phyloP scores from a whole-genome alignment of 2,113 vertebrate species.

The Peromyscus leucopus region DNA sequence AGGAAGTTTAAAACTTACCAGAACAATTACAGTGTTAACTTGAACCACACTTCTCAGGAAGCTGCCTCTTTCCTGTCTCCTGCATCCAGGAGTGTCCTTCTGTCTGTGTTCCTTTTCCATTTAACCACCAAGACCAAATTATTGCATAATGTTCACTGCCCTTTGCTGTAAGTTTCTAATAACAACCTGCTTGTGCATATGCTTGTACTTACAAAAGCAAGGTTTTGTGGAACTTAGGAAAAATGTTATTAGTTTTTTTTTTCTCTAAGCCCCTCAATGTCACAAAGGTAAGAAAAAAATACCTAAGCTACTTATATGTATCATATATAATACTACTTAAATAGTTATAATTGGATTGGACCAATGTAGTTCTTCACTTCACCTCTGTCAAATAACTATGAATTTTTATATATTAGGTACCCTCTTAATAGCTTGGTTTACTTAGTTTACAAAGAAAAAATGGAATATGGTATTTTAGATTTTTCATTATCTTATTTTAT shows the following conservation, averaged over 20 bases:
- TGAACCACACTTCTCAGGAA: background rate
- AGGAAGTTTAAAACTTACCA: background rate
- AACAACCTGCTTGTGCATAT: background rate
- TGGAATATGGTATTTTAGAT: background rate
- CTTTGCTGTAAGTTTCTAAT: background rate
- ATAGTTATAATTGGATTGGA: background rate
- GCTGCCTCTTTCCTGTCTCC: background rate
- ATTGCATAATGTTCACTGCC: background rate
- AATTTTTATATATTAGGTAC: background rate
- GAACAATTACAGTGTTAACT: background rate
- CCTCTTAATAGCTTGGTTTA: background rate
- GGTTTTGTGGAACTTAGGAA: too few relatives aligned
- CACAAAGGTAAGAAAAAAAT: background rate
- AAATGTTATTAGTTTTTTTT: background rate
- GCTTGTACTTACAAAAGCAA: background rate
- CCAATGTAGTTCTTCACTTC: background rate
- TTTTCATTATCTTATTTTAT: background rate
- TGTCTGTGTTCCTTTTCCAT: background rate
- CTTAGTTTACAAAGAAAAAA: background rate
- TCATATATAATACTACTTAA: background rate
- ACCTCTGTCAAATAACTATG: background rate
- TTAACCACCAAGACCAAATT: background rate
- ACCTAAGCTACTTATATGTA: background rate
- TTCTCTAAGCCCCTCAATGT: background rate
- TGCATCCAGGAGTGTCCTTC: background rate